phyloP scores from a whole-genome alignment of 2,888 invertebrate species.

The Operophtera brumata region DNA sequence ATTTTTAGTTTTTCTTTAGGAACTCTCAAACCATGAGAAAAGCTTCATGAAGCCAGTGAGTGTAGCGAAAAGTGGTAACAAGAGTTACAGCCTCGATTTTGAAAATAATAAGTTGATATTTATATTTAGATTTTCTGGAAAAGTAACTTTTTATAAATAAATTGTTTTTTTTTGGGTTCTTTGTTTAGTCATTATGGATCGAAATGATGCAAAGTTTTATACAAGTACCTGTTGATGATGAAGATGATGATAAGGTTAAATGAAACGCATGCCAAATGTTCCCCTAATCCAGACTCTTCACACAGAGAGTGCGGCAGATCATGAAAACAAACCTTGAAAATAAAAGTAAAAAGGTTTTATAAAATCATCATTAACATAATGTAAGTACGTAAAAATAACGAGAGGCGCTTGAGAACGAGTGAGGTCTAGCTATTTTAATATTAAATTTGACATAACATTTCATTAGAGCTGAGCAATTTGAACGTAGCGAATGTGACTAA shows the following conservation, averaged over 20 bases:
- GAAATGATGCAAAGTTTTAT: too few relatives aligned
- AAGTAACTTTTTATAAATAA: too few relatives aligned
- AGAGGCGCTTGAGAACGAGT: conserved; percentile 9
- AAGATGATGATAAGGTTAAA: not conserved
- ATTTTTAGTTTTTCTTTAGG: too few relatives aligned
- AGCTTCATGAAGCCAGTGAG: too few relatives aligned
- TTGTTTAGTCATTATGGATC: too few relatives aligned
- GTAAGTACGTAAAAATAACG: conserved; percentile 18
- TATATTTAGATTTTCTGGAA: too few relatives aligned
- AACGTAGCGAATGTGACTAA: conserved; percentile 56
- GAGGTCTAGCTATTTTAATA: conserved; percentile 29
- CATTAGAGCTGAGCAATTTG: conserved; percentile 51
- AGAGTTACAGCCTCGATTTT: too few relatives aligned
- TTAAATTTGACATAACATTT: conserved; percentile 50
- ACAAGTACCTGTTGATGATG: not conserved
- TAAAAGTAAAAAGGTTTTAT: conserved; percentile 21
- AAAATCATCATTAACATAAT: conserved; percentile 26
- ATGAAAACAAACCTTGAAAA: conserved; percentile 12
- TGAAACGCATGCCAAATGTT: not conserved
- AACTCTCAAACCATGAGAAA: too few relatives aligned
- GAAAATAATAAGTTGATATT: too few relatives aligned
- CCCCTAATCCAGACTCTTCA: not conserved
- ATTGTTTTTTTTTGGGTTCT: too few relatives aligned
- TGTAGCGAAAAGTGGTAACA: too few relatives aligned
- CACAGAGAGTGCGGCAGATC: not conserved